Evolutionary conservation across 2,888 invertebrate genomes (phyloP).

Genomic region (Cerceris rybyensis): DNA sequence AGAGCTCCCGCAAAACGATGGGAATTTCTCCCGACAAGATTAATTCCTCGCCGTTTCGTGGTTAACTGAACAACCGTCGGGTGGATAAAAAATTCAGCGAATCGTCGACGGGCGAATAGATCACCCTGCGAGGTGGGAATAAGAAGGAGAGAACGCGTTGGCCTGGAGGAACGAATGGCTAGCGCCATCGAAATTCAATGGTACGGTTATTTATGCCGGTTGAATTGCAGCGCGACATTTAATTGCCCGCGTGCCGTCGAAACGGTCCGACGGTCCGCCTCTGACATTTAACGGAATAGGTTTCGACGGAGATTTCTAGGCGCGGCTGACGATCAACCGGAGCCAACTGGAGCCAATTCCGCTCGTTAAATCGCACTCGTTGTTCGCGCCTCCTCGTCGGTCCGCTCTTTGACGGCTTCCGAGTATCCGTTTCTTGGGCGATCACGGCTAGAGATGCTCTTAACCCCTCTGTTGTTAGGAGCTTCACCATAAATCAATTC

Average conservation of each 20-base stretch:
- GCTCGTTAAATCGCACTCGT: background rate
- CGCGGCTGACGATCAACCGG: constrained; percentile 4
- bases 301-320: background rate
- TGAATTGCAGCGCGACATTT: background rate
- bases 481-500: no score
- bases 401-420: no score
- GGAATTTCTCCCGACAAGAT: constrained; percentile 11
- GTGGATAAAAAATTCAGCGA: background rate
- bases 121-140: background rate
- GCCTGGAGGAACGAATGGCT: background rate
- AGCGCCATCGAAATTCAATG: background rate
- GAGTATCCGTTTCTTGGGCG: no score
- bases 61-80: background rate
- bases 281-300: constrained; percentile 16
- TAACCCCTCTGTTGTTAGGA: no score
- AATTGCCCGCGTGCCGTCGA: background rate
- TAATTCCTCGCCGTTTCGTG: background rate
- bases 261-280: background rate
- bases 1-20: constrained; percentile 30
- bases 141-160: background rate
- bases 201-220: background rate
- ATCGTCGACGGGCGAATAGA: background rate
- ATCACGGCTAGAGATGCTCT: no score
- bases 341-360: background rate
- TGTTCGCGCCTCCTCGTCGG: background rate